Evolutionary conservation across 2,797 vertebrate species (phyloP).

Genomic region (Chiloscyllium punctatum): DNA sequence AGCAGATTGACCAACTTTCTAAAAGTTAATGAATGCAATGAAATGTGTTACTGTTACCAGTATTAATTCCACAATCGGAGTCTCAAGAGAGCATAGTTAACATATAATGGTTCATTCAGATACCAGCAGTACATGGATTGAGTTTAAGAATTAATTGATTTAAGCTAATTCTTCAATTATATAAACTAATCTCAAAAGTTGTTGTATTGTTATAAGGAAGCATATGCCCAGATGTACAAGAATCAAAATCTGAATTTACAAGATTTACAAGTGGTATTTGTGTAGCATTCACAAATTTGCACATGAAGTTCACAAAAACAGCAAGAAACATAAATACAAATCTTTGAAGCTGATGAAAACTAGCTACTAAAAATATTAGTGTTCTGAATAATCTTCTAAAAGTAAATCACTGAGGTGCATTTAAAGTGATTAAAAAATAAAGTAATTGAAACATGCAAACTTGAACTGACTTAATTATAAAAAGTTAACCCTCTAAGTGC

Average conservation of each 20-base stretch:
- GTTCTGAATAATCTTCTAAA: slow-evolving; percentile 3
- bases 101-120: slow-evolving; percentile 37
- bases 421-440: not conserved
- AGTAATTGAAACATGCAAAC: slow-evolving; percentile 32
- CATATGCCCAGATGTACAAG: not conserved
- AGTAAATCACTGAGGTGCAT: slow-evolving; percentile 13
- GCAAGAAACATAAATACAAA: slow-evolving; percentile 2
- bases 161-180: slow-evolving; percentile 1
- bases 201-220: slow-evolving; percentile 6
- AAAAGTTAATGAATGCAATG: slow-evolving; percentile 31
- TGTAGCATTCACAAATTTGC: slow-evolving; percentile 3
- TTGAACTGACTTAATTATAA: not conserved
- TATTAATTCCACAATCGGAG: slow-evolving; percentile 25
- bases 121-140: slow-evolving; percentile 20
- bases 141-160: slow-evolving; percentile 1
- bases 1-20: slow-evolving; percentile 23
- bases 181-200: slow-evolving; percentile 5
- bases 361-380: slow-evolving; percentile 23
- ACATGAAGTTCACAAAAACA: slow-evolving; percentile 22
- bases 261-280: not conserved
- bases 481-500: slow-evolving; percentile 34
- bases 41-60: slow-evolving; percentile 33
- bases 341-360: not conserved
- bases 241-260: slow-evolving; percentile 1
- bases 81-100: slow-evolving; percentile 26